Conservation (phyloP, 2,888 invertebrate genomes). For the Harpagoxenus sublaevis region DNA sequence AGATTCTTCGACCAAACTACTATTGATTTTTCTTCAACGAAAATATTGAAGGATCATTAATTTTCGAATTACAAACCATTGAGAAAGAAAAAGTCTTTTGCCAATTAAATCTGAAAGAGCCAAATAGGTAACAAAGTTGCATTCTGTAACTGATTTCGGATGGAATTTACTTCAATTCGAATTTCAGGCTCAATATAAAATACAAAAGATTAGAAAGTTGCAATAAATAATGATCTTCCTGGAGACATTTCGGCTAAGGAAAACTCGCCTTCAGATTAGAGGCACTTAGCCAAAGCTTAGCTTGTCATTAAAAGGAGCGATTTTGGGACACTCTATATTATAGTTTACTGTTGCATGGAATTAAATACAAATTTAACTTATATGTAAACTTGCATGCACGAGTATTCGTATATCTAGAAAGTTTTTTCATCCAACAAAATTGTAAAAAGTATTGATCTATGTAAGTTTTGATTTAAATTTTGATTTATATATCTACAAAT, state of each 20-base stretch:
- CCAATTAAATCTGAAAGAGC: neutral
- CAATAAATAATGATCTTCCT: neutral
- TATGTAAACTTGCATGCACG: neutral
- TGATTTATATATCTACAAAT: neutral
- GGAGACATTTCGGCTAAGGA: neutral
- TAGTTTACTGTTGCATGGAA: neutral
- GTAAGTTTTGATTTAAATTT: too few relatives aligned
- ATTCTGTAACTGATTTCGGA: neutral
- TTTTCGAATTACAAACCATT: neutral
- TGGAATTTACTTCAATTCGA: neutral
- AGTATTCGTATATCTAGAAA: neutral
- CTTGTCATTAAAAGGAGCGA: neutral
- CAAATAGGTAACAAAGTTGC: neutral
- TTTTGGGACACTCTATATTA: neutral
- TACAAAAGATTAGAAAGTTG: neutral
- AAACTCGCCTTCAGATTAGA: neutral
- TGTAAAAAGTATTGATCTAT: neutral
- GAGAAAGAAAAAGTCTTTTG: neutral
- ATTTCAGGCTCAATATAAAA: neutral
- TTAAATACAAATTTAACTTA: neutral
- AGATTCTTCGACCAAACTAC: neutral
- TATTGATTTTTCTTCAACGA: neutral
- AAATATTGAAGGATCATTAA: neutral
- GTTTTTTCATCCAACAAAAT: neutral
- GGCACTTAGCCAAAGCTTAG: neutral